Conservation (phyloP, 1,140 invertebrate genomes). For the Protaetia brevitarsis region DNA sequence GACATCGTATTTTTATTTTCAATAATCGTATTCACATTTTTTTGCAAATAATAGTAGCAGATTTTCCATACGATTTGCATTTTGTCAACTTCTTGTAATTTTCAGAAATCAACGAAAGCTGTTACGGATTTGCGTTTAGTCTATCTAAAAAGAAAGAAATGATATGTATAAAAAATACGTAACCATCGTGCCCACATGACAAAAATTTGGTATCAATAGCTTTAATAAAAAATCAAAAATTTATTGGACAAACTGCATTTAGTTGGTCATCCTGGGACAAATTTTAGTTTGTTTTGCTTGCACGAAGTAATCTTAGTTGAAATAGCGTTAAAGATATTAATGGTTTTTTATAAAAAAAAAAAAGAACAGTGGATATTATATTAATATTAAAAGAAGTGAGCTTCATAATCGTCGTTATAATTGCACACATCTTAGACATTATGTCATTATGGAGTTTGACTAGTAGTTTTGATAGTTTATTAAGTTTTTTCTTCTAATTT, state of each 20-base stretch:
- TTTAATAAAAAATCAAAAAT: not conserved
- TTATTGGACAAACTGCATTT: slow-evolving; percentile 7
- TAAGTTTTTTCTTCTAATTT: slow-evolving; percentile 16
- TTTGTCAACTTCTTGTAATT: not conserved
- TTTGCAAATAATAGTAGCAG: not conserved
- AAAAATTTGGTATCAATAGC: slow-evolving; percentile 2
- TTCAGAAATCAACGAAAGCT: not conserved
- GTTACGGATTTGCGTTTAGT: not conserved
- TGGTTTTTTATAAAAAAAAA: too few species aligned
- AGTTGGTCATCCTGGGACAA: not conserved
- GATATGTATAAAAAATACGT: not conserved
- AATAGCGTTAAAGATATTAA: too few species aligned
- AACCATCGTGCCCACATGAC: not conserved
- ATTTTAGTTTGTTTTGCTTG: too few species aligned
- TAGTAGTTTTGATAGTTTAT: slow-evolving; percentile 19
- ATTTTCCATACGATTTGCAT: slow-evolving; percentile 13
- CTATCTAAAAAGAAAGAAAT: not conserved
- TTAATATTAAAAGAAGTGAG: too few species aligned
- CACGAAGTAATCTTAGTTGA: too few species aligned
- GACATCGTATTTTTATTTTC: too few species aligned
- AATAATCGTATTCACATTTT: too few species aligned
- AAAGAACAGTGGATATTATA: too few species aligned
- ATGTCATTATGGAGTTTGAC: slow-evolving; percentile 4
- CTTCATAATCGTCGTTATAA: too few species aligned
- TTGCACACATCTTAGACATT: too few species aligned